Conservation (phyloP, 2,113 vertebrate species). For the Leiothrix lutea region DNA sequence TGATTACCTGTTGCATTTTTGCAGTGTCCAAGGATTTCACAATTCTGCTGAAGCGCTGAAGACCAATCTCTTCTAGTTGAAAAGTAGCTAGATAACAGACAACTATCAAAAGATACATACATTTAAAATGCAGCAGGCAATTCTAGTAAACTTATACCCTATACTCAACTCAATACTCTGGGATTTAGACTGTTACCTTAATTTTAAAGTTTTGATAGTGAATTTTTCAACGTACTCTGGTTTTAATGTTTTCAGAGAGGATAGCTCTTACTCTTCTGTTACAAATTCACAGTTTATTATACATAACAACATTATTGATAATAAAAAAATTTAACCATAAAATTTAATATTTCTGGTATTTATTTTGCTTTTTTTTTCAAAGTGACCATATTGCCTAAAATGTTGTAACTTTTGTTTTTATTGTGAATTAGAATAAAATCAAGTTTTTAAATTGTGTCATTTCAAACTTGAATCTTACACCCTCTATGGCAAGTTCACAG, state of each 20-base stretch:
- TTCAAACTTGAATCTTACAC: background rate
- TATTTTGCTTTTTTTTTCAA: background rate
- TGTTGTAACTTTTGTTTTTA: background rate
- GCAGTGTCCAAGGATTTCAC: constrained; percentile 77
- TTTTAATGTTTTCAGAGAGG: background rate
- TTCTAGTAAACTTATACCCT: background rate
- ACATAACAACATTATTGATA: background rate
- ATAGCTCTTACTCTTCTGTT: background rate
- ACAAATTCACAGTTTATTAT: background rate
- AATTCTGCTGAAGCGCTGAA: constrained; percentile 79
- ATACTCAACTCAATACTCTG: background rate
- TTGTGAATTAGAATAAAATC: background rate
- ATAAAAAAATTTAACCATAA: background rate
- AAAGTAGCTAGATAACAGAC: constrained; percentile 87
- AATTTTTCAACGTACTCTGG: background rate
- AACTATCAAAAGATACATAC: constrained; percentile 72
- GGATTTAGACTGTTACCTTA: background rate
- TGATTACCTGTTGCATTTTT: constrained; percentile 84
- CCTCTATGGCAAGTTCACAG: background rate
- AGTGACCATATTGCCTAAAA: background rate
- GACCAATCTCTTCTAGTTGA: constrained; percentile 82
- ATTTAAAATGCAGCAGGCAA: background rate
- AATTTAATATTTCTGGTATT: background rate
- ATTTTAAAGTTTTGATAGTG: background rate
- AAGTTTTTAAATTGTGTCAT: background rate